Base-by-base conservation (phyloP, 2,888 invertebrate species). In the Lochmaea capreae region DNA sequence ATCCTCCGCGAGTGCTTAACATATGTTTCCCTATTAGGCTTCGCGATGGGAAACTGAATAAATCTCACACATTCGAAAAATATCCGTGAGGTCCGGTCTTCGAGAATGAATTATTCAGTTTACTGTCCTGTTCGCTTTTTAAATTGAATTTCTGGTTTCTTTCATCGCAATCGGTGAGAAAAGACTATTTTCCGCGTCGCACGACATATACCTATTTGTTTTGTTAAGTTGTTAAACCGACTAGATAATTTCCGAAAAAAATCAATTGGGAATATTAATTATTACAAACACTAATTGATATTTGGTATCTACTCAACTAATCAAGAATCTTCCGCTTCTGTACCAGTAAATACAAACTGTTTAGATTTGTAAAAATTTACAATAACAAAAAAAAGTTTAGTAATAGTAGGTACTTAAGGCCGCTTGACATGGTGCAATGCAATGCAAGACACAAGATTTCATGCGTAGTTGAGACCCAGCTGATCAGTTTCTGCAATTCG, bases 21-120 rank as follows among this genome's bases (percentile, higher is more conserved):
- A 81, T 77, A 70, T 81, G 80, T 79, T 80, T 75, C 76, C 79
- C 67, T 76, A 80, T 77, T 78, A 72, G 78, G 74, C 39, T 78
- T 79, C 81, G 81, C 83, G 83, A 82, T 84, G 84, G 82, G 81
- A 81, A 82, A 80, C 82, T 76, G 83, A 84, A 85, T 86, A 85
- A 85, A 85, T 86, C 85, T 84, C 84, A 80, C 81, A 81, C 79
- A 74, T 77, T 74, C 82, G 79, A 80, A 82, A 61, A 82, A 79
- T 71, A 83, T 83, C 84, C 84, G 85, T 85, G 85, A 84, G 85
- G 86, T 85, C 84, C 79, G 81, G 72, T 79, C 77, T 78, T 70
- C 67, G 22, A 58, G 78, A 83, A 85, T 85, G 85, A 85, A 85
- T 85, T 84, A 85, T 85, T 85, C 85, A 85, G 83, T 81, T 83